These are phyloP conservation scores for Ellobium chinense DNA, from an alignment of 2,888 invertebrate species.

Conservation along the genomic window DNA sequence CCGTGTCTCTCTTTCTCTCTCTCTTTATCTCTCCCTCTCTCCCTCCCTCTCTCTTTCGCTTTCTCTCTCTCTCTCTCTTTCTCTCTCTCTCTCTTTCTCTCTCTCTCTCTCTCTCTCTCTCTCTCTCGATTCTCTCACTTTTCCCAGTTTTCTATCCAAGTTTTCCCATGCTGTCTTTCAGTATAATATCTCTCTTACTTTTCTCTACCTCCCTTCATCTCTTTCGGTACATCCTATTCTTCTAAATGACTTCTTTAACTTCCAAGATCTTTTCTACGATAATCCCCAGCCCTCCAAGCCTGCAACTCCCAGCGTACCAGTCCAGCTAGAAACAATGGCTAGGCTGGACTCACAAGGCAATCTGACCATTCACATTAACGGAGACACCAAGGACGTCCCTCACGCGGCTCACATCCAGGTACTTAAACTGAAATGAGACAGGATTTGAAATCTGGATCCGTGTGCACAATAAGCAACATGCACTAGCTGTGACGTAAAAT, in stretches of 20 bases:
- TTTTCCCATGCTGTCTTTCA: too few species aligned
- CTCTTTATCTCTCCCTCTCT: not conserved
- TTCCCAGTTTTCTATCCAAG: too few species aligned
- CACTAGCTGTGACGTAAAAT: too few species aligned
- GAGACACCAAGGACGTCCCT: conserved; percentile 4
- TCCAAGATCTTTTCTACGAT: too few species aligned
- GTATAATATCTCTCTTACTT: too few species aligned
- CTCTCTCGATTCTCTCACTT: not conserved
- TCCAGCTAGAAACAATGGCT: conserved; percentile 17
- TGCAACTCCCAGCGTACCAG: not conserved
- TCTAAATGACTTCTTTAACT: too few species aligned
- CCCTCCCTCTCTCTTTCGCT: not conserved
- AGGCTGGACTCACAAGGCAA: not conserved
- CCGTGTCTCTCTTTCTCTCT: too few species aligned
- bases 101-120: not conserved
- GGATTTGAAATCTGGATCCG: too few species aligned
- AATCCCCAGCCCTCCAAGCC: not conserved
- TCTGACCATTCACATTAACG: conserved; percentile 15
- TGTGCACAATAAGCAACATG: too few species aligned
- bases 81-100: not conserved
- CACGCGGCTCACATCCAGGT: conserved; percentile 16
- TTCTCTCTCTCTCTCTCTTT: not conserved
- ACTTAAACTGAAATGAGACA: too few species aligned
- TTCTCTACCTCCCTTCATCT: not conserved
- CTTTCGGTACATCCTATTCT: too few species aligned